Evolutionary conservation across 2,113 vertebrate genomes (phyloP).

Genomic region (Atractosteus spatula): DNA sequence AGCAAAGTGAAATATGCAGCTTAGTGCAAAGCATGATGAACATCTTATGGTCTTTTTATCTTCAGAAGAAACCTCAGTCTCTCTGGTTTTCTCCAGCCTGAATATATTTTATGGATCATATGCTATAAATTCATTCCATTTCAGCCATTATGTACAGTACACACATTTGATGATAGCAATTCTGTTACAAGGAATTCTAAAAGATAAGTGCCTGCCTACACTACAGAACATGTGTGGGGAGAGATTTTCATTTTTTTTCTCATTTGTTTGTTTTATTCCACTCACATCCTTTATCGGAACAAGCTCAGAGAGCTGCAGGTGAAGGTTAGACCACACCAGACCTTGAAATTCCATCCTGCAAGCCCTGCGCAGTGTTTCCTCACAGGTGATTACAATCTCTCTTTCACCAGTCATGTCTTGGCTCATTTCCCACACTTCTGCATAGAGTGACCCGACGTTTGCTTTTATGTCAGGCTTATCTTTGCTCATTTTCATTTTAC

Average conservation of each 20-base stretch:
- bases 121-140: constrained; percentile 19
- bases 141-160: constrained; percentile 8
- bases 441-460: too few relatives aligned
- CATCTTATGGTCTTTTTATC: constrained; percentile 19
- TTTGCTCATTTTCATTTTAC: too few relatives aligned
- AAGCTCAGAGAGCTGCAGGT: background rate
- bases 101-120: constrained; percentile 13
- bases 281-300: constrained; percentile 13
- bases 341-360: too few relatives aligned
- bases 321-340: background rate
- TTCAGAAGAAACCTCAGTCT: background rate
- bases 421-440: too few relatives aligned
- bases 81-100: background rate
- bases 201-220: constrained; percentile 7
- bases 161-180: constrained; percentile 19
- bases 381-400: too few relatives aligned
- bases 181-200: constrained; percentile 7
- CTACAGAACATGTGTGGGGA: background rate
- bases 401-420: too few relatives aligned
- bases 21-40: constrained; percentile 15
- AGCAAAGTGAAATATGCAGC: constrained; percentile 19
- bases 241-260: constrained; percentile 4
- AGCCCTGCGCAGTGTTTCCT: too few relatives aligned
- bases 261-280: constrained; percentile 16
- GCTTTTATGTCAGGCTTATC: too few relatives aligned